Evolutionary conservation across 2,888 invertebrate species (phyloP).

Genomic region (Horisme vitalbata): DNA sequence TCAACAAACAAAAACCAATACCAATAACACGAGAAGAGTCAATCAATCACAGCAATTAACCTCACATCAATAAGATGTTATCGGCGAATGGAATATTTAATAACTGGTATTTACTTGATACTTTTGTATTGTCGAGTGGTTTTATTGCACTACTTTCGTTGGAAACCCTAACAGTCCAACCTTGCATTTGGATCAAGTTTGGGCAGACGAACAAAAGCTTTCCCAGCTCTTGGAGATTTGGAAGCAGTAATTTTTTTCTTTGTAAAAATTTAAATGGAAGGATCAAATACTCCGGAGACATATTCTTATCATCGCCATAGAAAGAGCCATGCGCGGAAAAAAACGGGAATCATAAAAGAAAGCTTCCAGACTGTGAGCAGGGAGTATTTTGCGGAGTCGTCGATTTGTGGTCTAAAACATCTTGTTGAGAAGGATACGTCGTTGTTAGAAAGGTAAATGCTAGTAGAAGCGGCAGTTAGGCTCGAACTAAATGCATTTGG

Average conservation of each 20-base stretch:
- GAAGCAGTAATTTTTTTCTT: too few relatives aligned
- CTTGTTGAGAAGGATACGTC: constrained; percentile 64
- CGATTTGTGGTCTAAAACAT: constrained; percentile 74
- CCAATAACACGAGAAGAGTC: constrained; percentile 48
- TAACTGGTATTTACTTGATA: constrained; percentile 45
- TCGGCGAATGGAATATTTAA: constrained; percentile 72
- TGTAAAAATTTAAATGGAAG: constrained; percentile 3
- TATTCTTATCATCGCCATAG: constrained; percentile 24
- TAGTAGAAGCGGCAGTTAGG: not conserved
- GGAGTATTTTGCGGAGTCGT: constrained; percentile 73
- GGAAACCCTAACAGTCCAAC: too few relatives aligned
- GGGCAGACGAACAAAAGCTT: too few relatives aligned
- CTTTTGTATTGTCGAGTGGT: constrained; percentile 14
- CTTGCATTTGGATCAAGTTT: too few relatives aligned
- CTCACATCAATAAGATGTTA: constrained; percentile 61
- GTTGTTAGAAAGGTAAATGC: constrained; percentile 63
- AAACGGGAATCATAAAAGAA: constrained; percentile 49
- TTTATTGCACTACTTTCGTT: constrained; percentile 6
- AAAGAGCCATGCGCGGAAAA: constrained; percentile 37
- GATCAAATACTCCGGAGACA: constrained; percentile 1
- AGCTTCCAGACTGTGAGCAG: constrained; percentile 60
- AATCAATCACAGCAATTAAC: constrained; percentile 73
- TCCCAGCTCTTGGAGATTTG: too few relatives aligned
- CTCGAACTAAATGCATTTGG: too few relatives aligned
- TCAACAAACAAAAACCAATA: constrained; percentile 33